Base-by-base conservation (phyloP, 2,113 vertebrate species). In the Turnix velox region DNA sequence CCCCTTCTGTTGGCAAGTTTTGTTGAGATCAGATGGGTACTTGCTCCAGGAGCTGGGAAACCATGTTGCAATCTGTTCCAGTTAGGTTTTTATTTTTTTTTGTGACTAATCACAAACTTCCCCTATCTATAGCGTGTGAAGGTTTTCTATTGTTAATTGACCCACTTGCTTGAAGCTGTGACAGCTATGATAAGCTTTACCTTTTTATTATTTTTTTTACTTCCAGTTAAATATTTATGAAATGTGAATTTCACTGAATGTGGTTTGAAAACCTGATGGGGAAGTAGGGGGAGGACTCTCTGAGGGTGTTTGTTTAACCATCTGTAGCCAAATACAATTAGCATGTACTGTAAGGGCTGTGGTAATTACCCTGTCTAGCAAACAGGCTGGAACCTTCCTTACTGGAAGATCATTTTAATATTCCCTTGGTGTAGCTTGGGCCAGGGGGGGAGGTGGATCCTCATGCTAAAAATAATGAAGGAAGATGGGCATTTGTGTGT, bases 271-370 rank as follows among this genome's bases (percentile, higher is more conserved):
- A 28, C 73, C 33, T 18, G 39, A 39, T 57, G 54, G 42, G 2
- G 20, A 86, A n/a, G n/a, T n/a, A n/a, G n/a, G n/a, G n/a, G n/a
- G n/a, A n/a, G n/a, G n/a, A n/a, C 30, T 30, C 40, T 81, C 55
- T 49, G 40, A 76, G 67, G 51, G 24, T 40, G 12, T 90, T 85
- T 88, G 73, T 93, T 96, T 73, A 94, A 88, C 80, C 5, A 14
- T 93, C 84, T 92, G 85, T 76, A 52, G 76, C 91, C 68, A 65
- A 51, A 39, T 59, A 73, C 68, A 66, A 46, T 95, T 88, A 87
- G n/a, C 46, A 11, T 15, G 24, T 78, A 22, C 67, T 59, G 45
- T 81, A 86, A 24, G 6, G 63, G 51, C 92, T 87, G 58, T 40
- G 67, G 45, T 80, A 90, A 86, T 93, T 92, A 90, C 30, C 65